Percentiles rank a stretch among this genome's conserved stretches.
Evolutionary conservation across 2,888 invertebrate species (phyloP).

Genomic region (Drosophila ochracea): DNA sequence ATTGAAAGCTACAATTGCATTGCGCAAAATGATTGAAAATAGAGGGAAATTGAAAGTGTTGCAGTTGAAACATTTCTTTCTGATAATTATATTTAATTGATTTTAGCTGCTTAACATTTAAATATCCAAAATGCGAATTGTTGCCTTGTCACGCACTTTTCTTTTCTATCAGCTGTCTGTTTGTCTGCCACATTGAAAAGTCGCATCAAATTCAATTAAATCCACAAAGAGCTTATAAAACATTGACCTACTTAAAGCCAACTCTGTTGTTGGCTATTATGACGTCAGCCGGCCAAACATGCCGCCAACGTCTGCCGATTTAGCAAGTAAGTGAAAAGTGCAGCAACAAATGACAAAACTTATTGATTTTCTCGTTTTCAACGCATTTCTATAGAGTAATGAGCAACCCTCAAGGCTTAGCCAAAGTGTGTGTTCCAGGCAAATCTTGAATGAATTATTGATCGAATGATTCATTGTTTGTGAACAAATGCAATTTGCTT

Average conservation of each 20-base stretch:
- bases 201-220: conserved; percentile 64
- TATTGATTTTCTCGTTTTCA: conserved; percentile 64
- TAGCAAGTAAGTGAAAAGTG: conserved; percentile 59
- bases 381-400: neutral
- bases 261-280: conserved; percentile 55
- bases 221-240: conserved; percentile 54
- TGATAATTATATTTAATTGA: neutral
- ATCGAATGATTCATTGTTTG: conserved; percentile 62
- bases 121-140: neutral
- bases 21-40: conserved; percentile 50
- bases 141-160: conserved; percentile 21
- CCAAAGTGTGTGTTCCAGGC: conserved; percentile 23
- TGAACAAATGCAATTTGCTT: conserved; percentile 58
- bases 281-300: conserved; percentile 59
- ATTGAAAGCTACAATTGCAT: conserved; percentile 67
- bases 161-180: conserved; percentile 3
- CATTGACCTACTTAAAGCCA: conserved; percentile 68
- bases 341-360: conserved; percentile 49
- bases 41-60: conserved; percentile 45
- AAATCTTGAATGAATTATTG: conserved; percentile 24
- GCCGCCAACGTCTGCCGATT: conserved; percentile 16
- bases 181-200: conserved; percentile 37
- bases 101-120: conserved; percentile 11
- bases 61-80: conserved; percentile 28
- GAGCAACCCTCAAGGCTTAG: conserved; percentile 27